Evolutionary conservation across 2,797 vertebrate genomes (phyloP), one percentile per base, ranked within the genome.

Genomic region (Thripadectes ignobilis): DNA sequence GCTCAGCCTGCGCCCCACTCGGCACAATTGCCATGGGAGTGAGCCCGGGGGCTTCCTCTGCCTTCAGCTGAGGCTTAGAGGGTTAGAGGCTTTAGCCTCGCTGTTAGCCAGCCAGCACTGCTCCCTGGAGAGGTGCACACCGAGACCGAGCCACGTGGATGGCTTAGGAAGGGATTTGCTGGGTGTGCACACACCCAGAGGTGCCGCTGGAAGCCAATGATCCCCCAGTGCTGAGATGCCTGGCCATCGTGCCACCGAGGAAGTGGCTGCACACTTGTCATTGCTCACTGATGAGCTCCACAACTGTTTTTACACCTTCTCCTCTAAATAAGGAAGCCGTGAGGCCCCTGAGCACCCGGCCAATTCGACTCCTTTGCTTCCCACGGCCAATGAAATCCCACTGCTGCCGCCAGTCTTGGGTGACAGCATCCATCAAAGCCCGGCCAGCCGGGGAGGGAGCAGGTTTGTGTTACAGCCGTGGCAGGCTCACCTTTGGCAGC

Each of bases 301-400:
- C 95, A 94, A 96, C 98, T 97, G 97, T 98, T 98, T 98, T 98
- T 98, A 98, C 98, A 98, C 98, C 98, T 98, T 98, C 98, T 91
- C 97, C 95, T 98, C 98, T 99, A 99, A 99, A 99, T 99, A 99
- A 98, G 98, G 98, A 98, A 98, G 97, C 97, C 67, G 96, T 95
- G 97, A 97, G 98, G 98, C 98, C 97, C 98, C 98, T 96, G 96
- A 97, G 97, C 98, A 97, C 95, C 97, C 36, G 92, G 97, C 98
- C 98, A 98, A 98, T 98, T 98, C 98, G 98, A 98, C 97, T 98
- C 97, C 97, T 96, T 97, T 94, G 95, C 95, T 97, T 97, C 92
- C 97, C 96, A 85, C 97, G 98, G 97, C 98, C 98, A 98, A 96
- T 98, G 97, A 98, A 98, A 97, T 92, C 85, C 89, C 97, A 96